phyloP scores from a whole-genome alignment of 2,113 vertebrate genomes.

The Thunnus thynnus region DNA sequence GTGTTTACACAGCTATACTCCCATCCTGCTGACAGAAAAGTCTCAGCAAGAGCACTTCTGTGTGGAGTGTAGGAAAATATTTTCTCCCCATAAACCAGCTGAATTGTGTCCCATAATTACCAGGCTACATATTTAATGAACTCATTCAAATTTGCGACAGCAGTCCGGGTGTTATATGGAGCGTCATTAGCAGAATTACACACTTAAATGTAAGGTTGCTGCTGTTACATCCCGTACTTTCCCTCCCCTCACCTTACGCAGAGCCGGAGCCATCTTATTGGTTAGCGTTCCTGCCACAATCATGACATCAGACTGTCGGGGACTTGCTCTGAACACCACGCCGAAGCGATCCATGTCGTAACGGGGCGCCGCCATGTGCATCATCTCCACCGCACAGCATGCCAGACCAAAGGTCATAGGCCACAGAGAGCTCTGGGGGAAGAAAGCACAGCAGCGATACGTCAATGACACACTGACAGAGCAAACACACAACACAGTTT shows the following conservation, averaged over 20 bases:
- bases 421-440: slow-evolving; percentile 93
- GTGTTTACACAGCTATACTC: slow-evolving; percentile 58
- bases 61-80: slow-evolving; percentile 13
- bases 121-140: too few relatives aligned
- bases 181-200: neutral
- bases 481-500: neutral
- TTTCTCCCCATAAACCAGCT: neutral
- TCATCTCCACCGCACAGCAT: slow-evolving; percentile 98
- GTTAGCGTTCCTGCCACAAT: slow-evolving; percentile 96
- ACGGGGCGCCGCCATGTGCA: slow-evolving; percentile 97
- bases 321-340: slow-evolving; percentile 95
- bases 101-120: too few relatives aligned
- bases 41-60: slow-evolving; percentile 1
- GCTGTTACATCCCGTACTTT: neutral
- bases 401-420: slow-evolving; percentile 98
- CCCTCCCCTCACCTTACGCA: slow-evolving; percentile 90
- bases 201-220: neutral
- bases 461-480: neutral
- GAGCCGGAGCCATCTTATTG: slow-evolving; percentile 97
- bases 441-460: neutral
- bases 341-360: slow-evolving; percentile 99
- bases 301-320: slow-evolving; percentile 96
- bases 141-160: neutral
- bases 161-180: neutral
- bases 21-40: slow-evolving; percentile 24